A percentile compares a stretch with the other conserved stretches of the same genome.
phyloP scores from a whole-genome alignment of 2,797 vertebrate genomes.

The Diceros bicornis region DNA sequence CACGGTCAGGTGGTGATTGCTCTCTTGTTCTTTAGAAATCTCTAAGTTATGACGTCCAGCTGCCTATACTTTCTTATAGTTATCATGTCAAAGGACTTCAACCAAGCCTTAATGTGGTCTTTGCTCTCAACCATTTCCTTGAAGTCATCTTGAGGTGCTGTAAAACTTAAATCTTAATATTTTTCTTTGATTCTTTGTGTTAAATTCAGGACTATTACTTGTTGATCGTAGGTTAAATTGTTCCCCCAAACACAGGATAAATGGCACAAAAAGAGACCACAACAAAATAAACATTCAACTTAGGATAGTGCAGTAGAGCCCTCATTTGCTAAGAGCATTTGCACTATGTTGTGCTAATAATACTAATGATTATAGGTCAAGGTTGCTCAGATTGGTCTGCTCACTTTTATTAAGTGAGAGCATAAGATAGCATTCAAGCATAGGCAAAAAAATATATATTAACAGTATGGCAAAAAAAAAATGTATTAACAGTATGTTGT shows the following conservation, averaged over 20 bases:
- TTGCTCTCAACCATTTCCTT: neutral
- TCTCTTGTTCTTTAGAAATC: constrained; percentile 12
- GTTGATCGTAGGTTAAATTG: neutral
- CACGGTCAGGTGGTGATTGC: neutral
- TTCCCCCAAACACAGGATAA: constrained; percentile 44
- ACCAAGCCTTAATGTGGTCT: neutral
- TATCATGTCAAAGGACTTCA: constrained; percentile 4
- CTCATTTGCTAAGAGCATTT: neutral
- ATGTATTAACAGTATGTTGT: neutral
- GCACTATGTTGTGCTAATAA: neutral
- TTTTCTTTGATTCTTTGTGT: constrained; percentile 19
- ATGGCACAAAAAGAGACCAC: neutral
- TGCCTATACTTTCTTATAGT: neutral
- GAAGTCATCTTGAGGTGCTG: neutral
- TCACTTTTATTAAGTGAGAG: neutral
- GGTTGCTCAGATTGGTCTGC: neutral
- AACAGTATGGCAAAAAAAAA: neutral
- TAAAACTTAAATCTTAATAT: constrained; percentile 38
- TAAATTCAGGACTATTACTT: constrained; percentile 43
- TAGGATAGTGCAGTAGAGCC: neutral
- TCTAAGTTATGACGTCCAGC: neutral
- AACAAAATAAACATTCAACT: neutral
- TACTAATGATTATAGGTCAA: neutral
- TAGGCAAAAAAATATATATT: neutral
- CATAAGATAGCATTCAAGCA: neutral